Evolutionary conservation across 2,888 invertebrate genomes (phyloP).

Genomic region (Lasiommata megera): DNA sequence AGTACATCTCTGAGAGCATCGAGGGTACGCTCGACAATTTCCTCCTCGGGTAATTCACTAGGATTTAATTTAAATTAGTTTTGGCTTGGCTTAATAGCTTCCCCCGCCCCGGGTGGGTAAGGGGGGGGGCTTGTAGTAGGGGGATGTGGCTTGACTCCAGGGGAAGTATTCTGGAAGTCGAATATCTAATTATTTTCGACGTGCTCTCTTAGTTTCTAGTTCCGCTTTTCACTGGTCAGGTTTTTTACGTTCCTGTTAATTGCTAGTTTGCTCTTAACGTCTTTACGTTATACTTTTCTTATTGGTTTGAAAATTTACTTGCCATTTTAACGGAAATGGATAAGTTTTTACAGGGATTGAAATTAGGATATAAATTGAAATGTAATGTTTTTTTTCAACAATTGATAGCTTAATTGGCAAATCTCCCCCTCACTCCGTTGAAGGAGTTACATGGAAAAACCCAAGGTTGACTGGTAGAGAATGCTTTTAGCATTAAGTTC

Average conservation of each 20-base stretch:
- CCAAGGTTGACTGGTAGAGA: too few species aligned
- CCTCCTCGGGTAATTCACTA: conserved; percentile 86
- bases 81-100: conserved; percentile 94
- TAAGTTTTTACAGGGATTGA: too few species aligned
- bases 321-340: too few species aligned
- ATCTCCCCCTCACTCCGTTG: too few species aligned
- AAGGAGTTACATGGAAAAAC: too few species aligned
- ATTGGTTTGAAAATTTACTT: too few species aligned
- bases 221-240: conserved; percentile 23
- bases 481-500: too few species aligned
- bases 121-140: conserved; percentile 33
- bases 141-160: conserved; percentile 65
- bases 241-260: conserved; percentile 17
- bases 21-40: conserved; percentile 81
- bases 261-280: neutral
- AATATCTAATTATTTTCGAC: conserved; percentile 34
- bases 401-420: too few species aligned
- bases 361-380: too few species aligned
- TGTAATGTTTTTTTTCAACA: too few species aligned
- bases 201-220: conserved; percentile 24
- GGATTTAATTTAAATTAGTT: conserved; percentile 89
- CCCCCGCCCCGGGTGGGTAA: conserved; percentile 73
- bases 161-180: conserved; percentile 57
- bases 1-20: conserved; percentile 67
- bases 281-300: neutral